These are phyloP conservation scores for Eulemur macaco DNA, from an alignment of 2,113 vertebrate genomes.

Conservation along the genomic window DNA sequence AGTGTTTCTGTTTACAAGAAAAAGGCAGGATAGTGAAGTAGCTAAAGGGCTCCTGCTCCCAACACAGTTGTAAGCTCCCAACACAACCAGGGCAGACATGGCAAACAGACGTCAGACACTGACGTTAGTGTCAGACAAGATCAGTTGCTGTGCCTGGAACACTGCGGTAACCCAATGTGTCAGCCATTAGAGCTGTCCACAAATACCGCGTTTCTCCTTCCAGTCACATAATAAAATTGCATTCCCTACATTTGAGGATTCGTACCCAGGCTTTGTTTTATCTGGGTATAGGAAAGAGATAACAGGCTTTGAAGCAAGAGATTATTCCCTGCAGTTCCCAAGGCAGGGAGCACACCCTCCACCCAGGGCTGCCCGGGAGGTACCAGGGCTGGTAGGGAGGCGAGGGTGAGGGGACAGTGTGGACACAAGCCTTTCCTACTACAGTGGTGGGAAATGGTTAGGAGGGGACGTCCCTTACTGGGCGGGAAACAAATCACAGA, in stretches of 20 bases:
- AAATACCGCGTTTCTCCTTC: neutral
- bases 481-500: neutral
- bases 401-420: accelerated
- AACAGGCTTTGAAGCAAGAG: neutral
- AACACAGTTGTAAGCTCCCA: neutral
- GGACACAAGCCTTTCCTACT: neutral
- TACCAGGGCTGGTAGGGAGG: too few species aligned
- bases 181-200: neutral
- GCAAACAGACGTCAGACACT: neutral
- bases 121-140: neutral
- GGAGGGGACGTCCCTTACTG: accelerated
- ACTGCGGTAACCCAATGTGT: neutral
- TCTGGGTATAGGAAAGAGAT: neutral
- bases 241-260: neutral
- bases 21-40: neutral
- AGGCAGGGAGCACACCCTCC: neutral
- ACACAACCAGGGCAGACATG: neutral
- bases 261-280: neutral
- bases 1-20: neutral
- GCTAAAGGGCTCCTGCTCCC: neutral
- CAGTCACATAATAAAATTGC: too few species aligned
- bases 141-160: neutral
- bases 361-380: neutral
- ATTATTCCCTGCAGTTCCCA: neutral
- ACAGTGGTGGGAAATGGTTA: neutral